These are phyloP conservation scores for Camponotus pennsylvanicus DNA, from an alignment of 1,140 invertebrate species.

Conservation along the genomic window DNA sequence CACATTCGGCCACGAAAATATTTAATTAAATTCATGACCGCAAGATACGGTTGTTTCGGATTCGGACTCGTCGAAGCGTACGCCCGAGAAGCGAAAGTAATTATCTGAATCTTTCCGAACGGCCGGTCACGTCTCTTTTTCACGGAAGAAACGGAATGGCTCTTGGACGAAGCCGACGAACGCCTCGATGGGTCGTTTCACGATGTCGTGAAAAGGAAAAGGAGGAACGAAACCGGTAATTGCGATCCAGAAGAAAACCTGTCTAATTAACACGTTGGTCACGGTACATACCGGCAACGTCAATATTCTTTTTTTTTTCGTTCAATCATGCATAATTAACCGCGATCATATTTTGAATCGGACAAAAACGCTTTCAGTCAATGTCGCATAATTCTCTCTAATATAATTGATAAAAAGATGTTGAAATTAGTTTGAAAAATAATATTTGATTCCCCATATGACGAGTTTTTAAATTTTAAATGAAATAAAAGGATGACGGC, in stretches of 20 bases:
- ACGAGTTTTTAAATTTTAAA: conserved; percentile 16
- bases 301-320: conserved; percentile 42
- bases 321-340: conserved; percentile 13
- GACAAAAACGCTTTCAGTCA: conserved; percentile 4
- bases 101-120: conserved; percentile 79
- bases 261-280: conserved; percentile 60
- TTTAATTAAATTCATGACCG: conserved; percentile 85
- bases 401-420: not conserved
- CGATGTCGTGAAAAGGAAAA: conserved; percentile 26
- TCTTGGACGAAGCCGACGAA: conserved; percentile 19
- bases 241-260: conserved; percentile 55
- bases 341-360: not conserved
- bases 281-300: conserved; percentile 44
- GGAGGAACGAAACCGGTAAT: conserved; percentile 24
- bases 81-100: conserved; percentile 80
- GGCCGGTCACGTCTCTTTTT: conserved; percentile 70
- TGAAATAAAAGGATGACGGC: conserved; percentile 2
- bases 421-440: conserved; percentile 18
- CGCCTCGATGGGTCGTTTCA: conserved; percentile 65
- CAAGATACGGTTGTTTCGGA: conserved; percentile 82
- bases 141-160: conserved; percentile 62
- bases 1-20: conserved; percentile 83
- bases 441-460: not conserved
- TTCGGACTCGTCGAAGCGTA: conserved; percentile 69
- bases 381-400: not conserved